Base-by-base conservation (phyloP, 2,797 vertebrate genomes). In the Clarias fuscus region DNA sequence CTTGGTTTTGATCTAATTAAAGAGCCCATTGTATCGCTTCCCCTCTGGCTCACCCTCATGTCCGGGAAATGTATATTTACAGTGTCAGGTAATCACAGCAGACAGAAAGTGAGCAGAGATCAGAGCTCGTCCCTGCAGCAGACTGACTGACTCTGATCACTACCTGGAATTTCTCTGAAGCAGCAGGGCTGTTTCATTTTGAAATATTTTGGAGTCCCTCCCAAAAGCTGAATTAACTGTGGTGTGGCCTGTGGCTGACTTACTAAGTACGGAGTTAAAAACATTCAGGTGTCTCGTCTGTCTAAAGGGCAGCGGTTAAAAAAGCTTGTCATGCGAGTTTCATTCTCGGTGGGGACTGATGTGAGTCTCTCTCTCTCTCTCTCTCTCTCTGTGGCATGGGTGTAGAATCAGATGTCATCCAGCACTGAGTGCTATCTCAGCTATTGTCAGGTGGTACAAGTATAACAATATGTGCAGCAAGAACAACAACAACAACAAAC, bases 21-120 rank as follows among this genome's bases (percentile, higher is more conserved):
- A 91, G 89, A 88, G 65, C 86, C 90, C 85, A 93, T 93, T 93
- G 91, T 94, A 92, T 86, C 89, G 88, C 86, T 91, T 91, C 88
- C 89, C 88, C 85, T 86, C 75, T 90, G 86, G 89, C 88, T 75
- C 84, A 11, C 56, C 86, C 87, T 87, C 86, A 89, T 84, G 77
- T 90, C 88, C 83, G 62, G 85, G 87, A 91, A 86, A 88, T 83
- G 87, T 81, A 82, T 90, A 90, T 92, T 90, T 90, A 90, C 78
- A 82, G n/a, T 61, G 53, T 85, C 78, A 91, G 85, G 85, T 92
- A 87, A 91, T 91, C 89, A 89, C 83, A 91, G 89, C 86, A 89
- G 90, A 90, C 87, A 90, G 62, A 40, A n/a, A 82, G 30, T 82
- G 65, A 62, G 61, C 27, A 10, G 33, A 79, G 83, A 86, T 22